Evolutionary conservation across 2,113 vertebrate genomes (phyloP).

Genomic region (Nannospalax galili): DNA sequence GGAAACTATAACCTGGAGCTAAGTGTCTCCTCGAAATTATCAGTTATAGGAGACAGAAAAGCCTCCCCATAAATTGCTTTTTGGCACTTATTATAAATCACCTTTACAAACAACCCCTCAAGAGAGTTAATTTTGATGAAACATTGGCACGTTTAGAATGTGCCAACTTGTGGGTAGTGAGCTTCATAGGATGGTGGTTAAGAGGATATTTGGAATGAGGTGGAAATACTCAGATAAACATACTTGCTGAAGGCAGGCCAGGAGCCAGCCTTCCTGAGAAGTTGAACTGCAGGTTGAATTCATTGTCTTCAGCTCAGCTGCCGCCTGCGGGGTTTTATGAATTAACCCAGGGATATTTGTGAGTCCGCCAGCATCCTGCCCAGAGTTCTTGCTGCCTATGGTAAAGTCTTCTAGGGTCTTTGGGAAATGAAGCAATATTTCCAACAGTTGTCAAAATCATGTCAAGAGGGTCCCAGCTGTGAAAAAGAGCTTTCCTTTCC

Average conservation of each 20-base stretch:
- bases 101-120: neutral
- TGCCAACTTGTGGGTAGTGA: neutral
- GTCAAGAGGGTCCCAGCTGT: neutral
- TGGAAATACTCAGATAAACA: neutral
- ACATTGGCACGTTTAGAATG: slow-evolving; percentile 8
- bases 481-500: slow-evolving; percentile 8
- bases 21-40: slow-evolving; percentile 50
- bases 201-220: neutral
- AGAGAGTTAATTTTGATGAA: neutral
- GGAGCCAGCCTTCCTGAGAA: neutral
- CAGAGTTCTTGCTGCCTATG: neutral
- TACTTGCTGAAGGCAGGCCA: neutral
- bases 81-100: neutral
- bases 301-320: slow-evolving; percentile 18
- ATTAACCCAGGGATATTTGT: neutral
- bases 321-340: neutral
- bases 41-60: neutral
- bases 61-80: neutral
- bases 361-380: neutral
- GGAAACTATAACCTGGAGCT: neutral
- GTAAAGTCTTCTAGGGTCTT: neutral
- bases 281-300: slow-evolving; percentile 8
- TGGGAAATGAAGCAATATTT: slow-evolving; percentile 34
- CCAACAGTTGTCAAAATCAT: slow-evolving; percentile 21
- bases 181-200: neutral